Evolutionary conservation across 2,797 vertebrate genomes (phyloP).

Genomic region (Propithecus deckenii): DNA sequence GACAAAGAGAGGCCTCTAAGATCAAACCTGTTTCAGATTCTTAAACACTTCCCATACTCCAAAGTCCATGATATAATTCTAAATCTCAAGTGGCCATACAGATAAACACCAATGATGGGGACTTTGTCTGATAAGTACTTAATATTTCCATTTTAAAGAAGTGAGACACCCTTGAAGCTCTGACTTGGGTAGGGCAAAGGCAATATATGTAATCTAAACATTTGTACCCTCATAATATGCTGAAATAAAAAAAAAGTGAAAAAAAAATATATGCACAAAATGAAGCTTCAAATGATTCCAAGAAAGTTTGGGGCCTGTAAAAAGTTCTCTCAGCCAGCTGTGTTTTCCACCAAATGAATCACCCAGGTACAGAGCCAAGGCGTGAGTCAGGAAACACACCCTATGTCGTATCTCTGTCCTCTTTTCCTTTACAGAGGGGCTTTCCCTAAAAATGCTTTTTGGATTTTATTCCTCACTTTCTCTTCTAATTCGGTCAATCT

Average conservation of each 20-base stretch:
- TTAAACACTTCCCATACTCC: background rate
- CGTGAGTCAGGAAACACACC: constrained; percentile 47
- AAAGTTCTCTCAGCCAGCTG: constrained; percentile 22
- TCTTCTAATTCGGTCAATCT: background rate
- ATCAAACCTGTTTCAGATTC: background rate
- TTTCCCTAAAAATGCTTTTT: constrained; percentile 53
- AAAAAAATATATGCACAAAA: background rate
- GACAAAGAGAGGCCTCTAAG: background rate
- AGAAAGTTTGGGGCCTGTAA: constrained; percentile 6
- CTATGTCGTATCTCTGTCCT: background rate
- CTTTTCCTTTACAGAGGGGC: background rate
- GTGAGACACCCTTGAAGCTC: background rate
- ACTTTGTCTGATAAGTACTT: constrained; percentile 43
- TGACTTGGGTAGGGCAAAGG: too few species aligned
- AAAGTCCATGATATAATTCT: constrained; percentile 43
- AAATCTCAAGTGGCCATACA: constrained; percentile 6
- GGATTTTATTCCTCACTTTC: constrained; percentile 36
- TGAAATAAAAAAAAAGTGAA: background rate
- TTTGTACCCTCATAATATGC: too few species aligned
- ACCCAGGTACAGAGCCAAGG: constrained; percentile 31
- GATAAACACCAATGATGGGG: background rate
- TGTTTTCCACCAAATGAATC: constrained; percentile 66
- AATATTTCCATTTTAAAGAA: constrained; percentile 43
- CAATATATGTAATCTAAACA: too few species aligned
- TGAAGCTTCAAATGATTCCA: constrained; percentile 45